Base-by-base conservation (phyloP, 1,140 invertebrate genomes). In the Brachionus rotundiformis region DNA sequence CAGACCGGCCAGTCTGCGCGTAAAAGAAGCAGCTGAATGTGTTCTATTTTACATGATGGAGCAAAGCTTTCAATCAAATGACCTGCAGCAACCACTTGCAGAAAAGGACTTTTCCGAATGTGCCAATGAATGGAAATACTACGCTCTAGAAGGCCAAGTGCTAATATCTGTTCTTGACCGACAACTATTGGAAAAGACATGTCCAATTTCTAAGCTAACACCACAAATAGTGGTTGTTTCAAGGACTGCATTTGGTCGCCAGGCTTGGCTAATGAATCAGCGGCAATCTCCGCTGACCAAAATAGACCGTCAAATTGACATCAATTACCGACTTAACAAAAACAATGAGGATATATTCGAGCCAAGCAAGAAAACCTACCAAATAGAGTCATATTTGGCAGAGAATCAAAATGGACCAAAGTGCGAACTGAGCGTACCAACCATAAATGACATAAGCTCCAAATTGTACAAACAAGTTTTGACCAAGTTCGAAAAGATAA, bases 1-100 rank as follows among this genome's bases (percentile, higher is more conserved):
- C 39, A 97, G 97, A 86, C 96, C 96, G 8, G 95, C 94, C 0
- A 98, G 95, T 0, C 94, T 97, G 92, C 90, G 96, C 82, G 96
- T 98, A 0, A 91, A 94, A 84, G 95, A 98, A 89, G 94, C 95
- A 0, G 96, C 96, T 0, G 95, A 98, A 88, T 93, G 93, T 63
- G 89, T 98, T 41, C 89, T 98, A 0, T 94, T 93, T 81, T 91
- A 93, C 77, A 93, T 98, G 82, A 90, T 98, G 5, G 94, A 97
- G 88, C 94, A 96, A 90, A 54, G 4, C 23, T 39, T 3, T 49
- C 63, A 68, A 39, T 73, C 68, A 31, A 25, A 41, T 27, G 36
- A 44, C 25, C 33, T 25, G 7, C 36, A 39, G 2, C 39, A 44
- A 29, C 68, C 33, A 27, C n/a, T 73, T 6, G 27, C 10, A 7